A percentile compares a stretch with the other conserved stretches of the same genome.
Conservation (phyloP, 1,140 invertebrate species). For the Babylonia areolata region DNA sequence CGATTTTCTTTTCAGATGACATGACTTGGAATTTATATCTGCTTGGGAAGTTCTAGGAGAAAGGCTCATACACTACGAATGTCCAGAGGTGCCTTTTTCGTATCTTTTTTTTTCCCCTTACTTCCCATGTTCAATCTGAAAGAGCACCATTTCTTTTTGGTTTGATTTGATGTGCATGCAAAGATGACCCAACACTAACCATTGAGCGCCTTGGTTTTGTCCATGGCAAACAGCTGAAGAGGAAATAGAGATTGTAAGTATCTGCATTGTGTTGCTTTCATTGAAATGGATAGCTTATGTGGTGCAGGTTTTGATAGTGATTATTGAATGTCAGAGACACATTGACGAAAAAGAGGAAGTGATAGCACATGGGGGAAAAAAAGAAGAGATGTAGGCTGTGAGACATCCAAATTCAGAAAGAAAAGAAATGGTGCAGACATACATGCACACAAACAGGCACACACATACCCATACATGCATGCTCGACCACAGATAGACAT, state of each 20-base stretch:
- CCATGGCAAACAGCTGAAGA: conserved; percentile 31
- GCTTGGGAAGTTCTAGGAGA: conserved; percentile 1
- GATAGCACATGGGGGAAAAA: no score
- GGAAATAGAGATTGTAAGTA: conserved; percentile 36
- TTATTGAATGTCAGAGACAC: background rate
- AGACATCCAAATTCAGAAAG: no score
- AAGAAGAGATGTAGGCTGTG: no score
- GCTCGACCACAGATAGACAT: no score
- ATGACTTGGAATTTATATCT: background rate
- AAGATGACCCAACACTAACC: background rate
- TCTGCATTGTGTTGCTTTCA: background rate
- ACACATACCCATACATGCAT: no score
- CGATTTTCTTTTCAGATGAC: background rate
- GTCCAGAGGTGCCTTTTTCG: background rate
- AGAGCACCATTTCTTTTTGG: background rate
- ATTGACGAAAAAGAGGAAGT: no score
- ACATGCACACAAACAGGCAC: no score
- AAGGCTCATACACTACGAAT: background rate
- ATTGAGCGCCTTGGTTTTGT: background rate
- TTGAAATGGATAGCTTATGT: background rate
- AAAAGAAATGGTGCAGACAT: no score
- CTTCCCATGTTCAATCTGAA: background rate
- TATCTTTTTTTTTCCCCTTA: background rate
- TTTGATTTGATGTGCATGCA: conserved; percentile 7
- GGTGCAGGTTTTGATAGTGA: background rate